Evolutionary conservation across 2,888 invertebrate species (phyloP).

Genomic region (Philonicus albiceps): DNA sequence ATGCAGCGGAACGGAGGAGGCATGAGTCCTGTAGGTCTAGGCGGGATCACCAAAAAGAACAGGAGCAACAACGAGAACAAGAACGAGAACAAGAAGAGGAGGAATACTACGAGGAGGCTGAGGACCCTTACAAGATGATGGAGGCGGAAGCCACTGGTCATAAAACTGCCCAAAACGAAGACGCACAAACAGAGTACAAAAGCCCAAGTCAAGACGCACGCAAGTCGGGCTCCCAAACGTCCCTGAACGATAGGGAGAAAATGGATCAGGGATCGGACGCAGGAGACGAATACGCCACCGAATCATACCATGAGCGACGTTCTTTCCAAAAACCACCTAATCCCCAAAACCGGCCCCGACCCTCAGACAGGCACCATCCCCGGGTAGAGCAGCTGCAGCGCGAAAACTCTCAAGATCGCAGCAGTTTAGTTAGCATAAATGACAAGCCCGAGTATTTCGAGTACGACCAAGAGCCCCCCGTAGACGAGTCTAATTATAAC

Average conservation of each 20-base stretch:
- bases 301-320: conserved; percentile 36
- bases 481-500: conserved; percentile 57
- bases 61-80: not conserved
- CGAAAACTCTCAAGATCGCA: conserved; percentile 54
- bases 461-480: conserved; percentile 57
- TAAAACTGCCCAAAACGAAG: conserved; percentile 37
- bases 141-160: not conserved
- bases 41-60: not conserved
- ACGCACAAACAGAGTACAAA: conserved; percentile 38
- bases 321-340: not conserved
- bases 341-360: not conserved
- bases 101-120: not conserved
- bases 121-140: not conserved
- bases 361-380: conserved; percentile 46
- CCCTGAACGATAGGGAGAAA: not conserved
- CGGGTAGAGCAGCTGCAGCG: conserved; percentile 52
- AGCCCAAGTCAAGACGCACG: not conserved
- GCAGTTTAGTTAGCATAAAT: conserved; percentile 66
- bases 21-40: not conserved
- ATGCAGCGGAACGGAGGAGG: not conserved
- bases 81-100: not conserved
- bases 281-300: not conserved
- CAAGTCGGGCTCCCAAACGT: not conserved
- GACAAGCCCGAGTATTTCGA: conserved; percentile 67
- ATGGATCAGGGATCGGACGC: not conserved